These are phyloP conservation scores for Mallotus villosus DNA, from an alignment of 2,797 vertebrate genomes.

Conservation along the genomic window DNA sequence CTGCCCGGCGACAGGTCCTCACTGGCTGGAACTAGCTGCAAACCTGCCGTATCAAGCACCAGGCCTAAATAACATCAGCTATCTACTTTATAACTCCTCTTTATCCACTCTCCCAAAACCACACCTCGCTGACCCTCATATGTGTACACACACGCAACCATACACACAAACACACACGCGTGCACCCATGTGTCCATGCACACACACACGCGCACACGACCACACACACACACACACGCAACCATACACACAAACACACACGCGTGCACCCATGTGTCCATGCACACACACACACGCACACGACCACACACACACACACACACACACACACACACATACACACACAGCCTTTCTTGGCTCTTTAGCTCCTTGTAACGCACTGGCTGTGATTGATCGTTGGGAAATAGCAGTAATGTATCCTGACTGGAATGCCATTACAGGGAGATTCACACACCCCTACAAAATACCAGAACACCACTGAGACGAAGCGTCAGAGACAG, in stretches of 20 bases:
- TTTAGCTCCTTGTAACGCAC: constrained; percentile 14
- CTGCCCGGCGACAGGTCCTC: constrained; percentile 20
- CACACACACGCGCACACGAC: constrained; percentile 4
- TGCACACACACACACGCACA: constrained; percentile 3
- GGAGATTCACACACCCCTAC: constrained; percentile 75
- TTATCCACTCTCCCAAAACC: constrained; percentile 18
- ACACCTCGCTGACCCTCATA: not conserved
- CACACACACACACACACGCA: not conserved
- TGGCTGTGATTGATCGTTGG: constrained; percentile 72
- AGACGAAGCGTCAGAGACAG: constrained; percentile 67
- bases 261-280: not conserved
- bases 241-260: not conserved
- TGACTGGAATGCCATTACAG: constrained; percentile 76
- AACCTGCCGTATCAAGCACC: constrained; percentile 34
- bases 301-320: constrained; percentile 8
- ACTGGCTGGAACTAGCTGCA: constrained; percentile 30
- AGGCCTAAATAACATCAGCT: constrained; percentile 51
- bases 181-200: not conserved
- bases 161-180: not conserved
- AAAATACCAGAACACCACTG: constrained; percentile 71
- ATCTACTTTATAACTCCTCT: constrained; percentile 43
- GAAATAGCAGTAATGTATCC: constrained; percentile 72
- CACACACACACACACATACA: not conserved
- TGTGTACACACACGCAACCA: not conserved
- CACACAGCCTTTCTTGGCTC: not conserved